Base-by-base conservation (phyloP, 2,113 vertebrate genomes). In the Haemorhous mexicanus region DNA sequence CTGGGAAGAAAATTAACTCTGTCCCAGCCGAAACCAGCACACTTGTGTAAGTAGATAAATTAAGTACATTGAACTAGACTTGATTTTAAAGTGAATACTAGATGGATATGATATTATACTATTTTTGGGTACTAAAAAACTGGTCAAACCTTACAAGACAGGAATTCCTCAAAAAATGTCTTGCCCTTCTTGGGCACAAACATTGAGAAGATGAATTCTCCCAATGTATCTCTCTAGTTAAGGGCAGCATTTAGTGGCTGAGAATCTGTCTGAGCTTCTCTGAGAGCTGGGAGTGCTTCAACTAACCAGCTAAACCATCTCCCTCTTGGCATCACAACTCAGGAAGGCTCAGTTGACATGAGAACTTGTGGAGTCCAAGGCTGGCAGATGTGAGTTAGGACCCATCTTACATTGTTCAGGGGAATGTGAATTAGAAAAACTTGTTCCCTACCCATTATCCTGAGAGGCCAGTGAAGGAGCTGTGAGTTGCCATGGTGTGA, bases 141-240 rank as follows among this genome's bases (percentile, higher is more conserved):
- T 39, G 10, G 21, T 74, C 28, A 43, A 89, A n/a, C 14, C 16
- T 89, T 93, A 41, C 63, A 73, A 86, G 43, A 32, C 46, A 77
- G 46, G 2, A 75, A 44, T 70, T 74, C 17, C 24, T 84, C 30
- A 12, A 41, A 83, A 93, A 58, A 59, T 64, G 0, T 46, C 33
- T 62, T 68, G 18, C 15, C 13, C 12, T 88, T 44, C 75, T 85
- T 53, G 19, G 20, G 14, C 33, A 70, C 4, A 11, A 80, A 19
- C 5, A 10, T 2, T 30, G 21, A 50, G 30, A 74, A 35, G 18
- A n/a, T 67, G 3, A 19, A 43, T 84, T 70, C 7, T 81, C 7
- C 14, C 0, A 0, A 4, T 2, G 4, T 10, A 16, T 27, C 16
- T 55, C 30, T 59, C 21, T 53, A 61, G n/a, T 26, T 53, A 70